Evolutionary conservation across 2,113 vertebrate species (phyloP).

Genomic region (Tychaedon coryphoeus): DNA sequence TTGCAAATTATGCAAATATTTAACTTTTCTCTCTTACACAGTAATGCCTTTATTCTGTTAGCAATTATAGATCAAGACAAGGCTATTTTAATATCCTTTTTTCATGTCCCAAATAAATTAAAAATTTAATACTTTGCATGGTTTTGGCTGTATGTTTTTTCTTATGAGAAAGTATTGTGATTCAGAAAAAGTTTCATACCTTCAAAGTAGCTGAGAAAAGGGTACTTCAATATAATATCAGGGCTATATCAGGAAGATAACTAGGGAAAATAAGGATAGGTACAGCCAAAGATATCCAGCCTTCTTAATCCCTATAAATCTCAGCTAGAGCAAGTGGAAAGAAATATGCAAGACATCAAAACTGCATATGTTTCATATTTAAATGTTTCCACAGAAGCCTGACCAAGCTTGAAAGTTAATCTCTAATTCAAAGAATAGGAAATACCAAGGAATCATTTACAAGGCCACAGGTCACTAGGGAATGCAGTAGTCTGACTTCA

Average conservation of each 20-base stretch:
- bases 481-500: neutral
- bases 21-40: neutral
- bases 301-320: neutral
- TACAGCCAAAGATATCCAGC: neutral
- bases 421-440: slow-evolving; percentile 39
- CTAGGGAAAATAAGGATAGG: neutral
- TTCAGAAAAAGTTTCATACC: neutral
- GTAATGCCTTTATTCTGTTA: neutral
- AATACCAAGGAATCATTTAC: slow-evolving; percentile 19
- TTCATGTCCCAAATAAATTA: neutral
- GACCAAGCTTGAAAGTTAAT: slow-evolving; percentile 19
- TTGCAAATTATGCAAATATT: neutral
- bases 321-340: neutral
- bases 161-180: neutral
- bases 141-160: neutral
- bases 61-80: neutral
- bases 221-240: neutral
- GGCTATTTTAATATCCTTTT: neutral
- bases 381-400: slow-evolving; percentile 4
- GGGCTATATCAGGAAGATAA: neutral
- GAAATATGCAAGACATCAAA: neutral
- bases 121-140: neutral
- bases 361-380: neutral
- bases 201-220: neutral
- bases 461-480: neutral